Percentiles rank a stretch among this genome's conserved stretches.
Conservation (phyloP, 2,797 vertebrate species). For the Lagorchestes hirsutus region DNA sequence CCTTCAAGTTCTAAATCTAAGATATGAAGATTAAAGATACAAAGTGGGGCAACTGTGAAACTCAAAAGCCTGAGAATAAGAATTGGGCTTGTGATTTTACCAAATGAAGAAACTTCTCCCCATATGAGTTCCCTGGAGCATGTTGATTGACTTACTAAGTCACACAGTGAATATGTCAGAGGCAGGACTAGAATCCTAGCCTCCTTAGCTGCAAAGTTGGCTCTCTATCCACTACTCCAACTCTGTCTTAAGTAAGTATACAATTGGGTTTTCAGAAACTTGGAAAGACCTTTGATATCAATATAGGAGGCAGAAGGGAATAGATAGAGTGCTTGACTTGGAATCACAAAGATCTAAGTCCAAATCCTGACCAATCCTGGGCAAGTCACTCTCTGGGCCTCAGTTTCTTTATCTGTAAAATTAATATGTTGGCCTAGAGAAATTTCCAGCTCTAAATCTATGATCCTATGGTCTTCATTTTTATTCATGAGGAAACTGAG, state of each 20-base stretch:
- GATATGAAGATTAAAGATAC: neutral
- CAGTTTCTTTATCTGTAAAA: neutral
- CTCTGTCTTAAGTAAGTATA: neutral
- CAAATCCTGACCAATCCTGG: neutral
- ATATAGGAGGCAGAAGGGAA: neutral
- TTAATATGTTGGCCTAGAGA: neutral
- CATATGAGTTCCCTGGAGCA: neutral
- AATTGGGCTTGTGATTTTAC: neutral
- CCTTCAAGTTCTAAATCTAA: neutral
- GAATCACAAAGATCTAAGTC: too few relatives aligned
- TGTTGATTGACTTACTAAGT: neutral
- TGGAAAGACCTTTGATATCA: neutral
- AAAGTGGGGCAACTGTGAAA: neutral
- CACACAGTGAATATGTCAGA: neutral
- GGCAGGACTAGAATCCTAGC: neutral
- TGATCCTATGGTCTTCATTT: neutral
- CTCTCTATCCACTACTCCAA: neutral
- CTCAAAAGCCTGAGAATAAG: neutral
- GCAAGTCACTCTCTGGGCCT: neutral
- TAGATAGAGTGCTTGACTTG: too few relatives aligned
- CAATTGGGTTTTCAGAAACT: neutral
- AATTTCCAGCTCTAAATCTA: neutral
- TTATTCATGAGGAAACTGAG: neutral
- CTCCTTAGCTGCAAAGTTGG: neutral
- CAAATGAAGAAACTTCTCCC: neutral